Evolutionary conservation across 2,888 invertebrate genomes (phyloP).

Genomic region (Xanthia togata): DNA sequence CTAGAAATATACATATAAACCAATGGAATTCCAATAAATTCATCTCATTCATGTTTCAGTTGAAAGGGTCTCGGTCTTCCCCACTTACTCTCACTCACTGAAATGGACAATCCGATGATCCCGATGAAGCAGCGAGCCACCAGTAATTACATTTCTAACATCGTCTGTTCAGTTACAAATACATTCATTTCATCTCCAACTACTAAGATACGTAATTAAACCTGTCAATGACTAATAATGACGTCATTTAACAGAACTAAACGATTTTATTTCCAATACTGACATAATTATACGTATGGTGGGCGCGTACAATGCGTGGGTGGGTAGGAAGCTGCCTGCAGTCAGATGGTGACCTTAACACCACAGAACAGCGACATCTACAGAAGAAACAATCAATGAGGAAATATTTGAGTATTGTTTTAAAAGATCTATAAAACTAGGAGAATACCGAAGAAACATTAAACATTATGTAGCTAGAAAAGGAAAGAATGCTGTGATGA

Average conservation of each 20-base stretch:
- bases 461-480: not conserved
- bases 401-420: not conserved
- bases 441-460: not conserved
- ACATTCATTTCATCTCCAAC: constrained; percentile 12
- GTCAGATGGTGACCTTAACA: constrained; percentile 29
- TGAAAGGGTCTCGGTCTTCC: no score
- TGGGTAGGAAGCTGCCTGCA: constrained; percentile 43
- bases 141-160: no score
- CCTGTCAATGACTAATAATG: constrained; percentile 39
- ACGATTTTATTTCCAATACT: constrained; percentile 42
- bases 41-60: no score
- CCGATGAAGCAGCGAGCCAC: no score
- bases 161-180: not conserved
- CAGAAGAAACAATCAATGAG: constrained; percentile 24
- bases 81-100: no score
- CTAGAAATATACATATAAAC: no score
- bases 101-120: no score
- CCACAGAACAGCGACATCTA: not conserved
- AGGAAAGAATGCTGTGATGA: not conserved
- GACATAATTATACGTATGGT: constrained; percentile 47
- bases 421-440: not conserved
- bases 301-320: constrained; percentile 46
- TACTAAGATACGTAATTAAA: constrained; percentile 1
- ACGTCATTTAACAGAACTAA: constrained; percentile 37
- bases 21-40: no score